Base-by-base conservation (phyloP, 2,888 invertebrate genomes). In the Calliphora vomitoria region DNA sequence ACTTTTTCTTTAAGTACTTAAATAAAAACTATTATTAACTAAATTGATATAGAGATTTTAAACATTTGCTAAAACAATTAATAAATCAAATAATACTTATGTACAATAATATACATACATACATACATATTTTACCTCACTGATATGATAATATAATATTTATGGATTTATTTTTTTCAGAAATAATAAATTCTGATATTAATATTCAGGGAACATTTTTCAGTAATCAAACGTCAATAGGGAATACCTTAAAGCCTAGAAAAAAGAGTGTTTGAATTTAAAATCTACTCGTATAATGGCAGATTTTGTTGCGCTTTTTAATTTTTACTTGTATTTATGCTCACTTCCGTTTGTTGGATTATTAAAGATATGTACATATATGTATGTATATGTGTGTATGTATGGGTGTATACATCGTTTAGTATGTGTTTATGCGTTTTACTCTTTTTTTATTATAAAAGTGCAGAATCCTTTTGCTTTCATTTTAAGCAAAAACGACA, bases 381-480 rank as follows among this genome's bases (percentile, higher is more conserved):
- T 4, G 13, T 1, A 47, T n/a, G 44, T 44, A 25, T 11, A 35
- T 38, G n/a, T 41, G 8, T 6, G 25, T 25, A 5, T 25, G 50
- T 50, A 50, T n/a, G 50, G 15, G n/a, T 50, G n/a, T 50, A n/a
- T 50, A 50, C n/a, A 50, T 50, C 13, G 1, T 4, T 50, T 18
- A 41, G 41, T 44, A 50, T 66, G 53, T 35, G n/a, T n/a, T 35
- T 8, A 18, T 38, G 11, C 35, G 50, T 35, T 71, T 11, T 35
- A 60, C n/a, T 13, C 11, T 6, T 80, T 80, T 62, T 62, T 47
- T 69, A 82, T 60, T 38, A 47, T 20, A 50, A 25, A 58, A 18
- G 0, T 81, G 20, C 11, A 62, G 44, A 71, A 64, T 76, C 76
- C 69, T 76, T 83, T 76, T 76, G 76, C 18, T 82, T 78, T 78